Evolutionary conservation across 2,888 invertebrate genomes (phyloP).

Genomic region (Encarsia formosa): DNA sequence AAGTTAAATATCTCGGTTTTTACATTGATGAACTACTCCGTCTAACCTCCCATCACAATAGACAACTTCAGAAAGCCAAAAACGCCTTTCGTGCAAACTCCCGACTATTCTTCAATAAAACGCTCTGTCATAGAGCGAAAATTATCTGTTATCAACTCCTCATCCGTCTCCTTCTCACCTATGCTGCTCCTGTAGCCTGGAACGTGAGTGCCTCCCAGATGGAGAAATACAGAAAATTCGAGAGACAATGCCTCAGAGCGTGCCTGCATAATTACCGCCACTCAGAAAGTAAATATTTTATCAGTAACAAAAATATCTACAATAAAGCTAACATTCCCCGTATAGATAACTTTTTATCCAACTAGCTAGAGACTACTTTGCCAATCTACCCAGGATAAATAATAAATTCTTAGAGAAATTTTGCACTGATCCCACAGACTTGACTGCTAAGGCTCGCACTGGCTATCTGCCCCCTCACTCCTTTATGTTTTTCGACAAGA

Average conservation of each 20-base stretch:
- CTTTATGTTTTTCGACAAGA: not conserved
- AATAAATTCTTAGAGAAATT: not conserved
- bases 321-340: constrained; percentile 2
- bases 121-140: constrained; percentile 2
- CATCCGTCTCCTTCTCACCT: not conserved
- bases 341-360: constrained; percentile 9
- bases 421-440: not conserved
- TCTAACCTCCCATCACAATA: not conserved
- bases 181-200: not conserved
- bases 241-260: not conserved
- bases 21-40: constrained; percentile 6
- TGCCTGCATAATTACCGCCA: constrained; percentile 7
- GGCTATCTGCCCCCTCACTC: not conserved
- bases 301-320: not conserved
- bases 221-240: constrained; percentile 3
- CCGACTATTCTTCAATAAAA: constrained; percentile 3
- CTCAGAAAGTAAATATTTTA: not conserved
- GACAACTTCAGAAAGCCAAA: constrained; percentile 6
- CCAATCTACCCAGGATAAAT: not conserved
- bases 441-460: not conserved
- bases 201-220: not conserved
- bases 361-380: constrained; percentile 15
- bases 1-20: constrained; percentile 3
- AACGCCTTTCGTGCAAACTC: not conserved
- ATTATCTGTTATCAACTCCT: constrained; percentile 3